phyloP scores from a whole-genome alignment of 2,888 invertebrate species.

The Oligia fasciuncula region DNA sequence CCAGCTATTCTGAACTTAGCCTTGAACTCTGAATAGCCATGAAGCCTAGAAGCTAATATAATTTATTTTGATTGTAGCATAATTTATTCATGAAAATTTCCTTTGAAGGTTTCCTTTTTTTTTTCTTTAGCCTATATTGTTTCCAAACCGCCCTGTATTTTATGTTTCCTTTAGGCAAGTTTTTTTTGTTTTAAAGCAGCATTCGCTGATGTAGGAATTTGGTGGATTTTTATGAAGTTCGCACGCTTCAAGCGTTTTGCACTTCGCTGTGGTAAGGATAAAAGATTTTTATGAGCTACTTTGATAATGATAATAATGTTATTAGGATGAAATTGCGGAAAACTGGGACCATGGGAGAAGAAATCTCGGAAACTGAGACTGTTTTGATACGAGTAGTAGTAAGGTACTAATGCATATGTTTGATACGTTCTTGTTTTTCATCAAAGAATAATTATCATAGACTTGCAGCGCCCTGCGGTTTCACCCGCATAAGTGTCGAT shows the following conservation, averaged over 20 bases:
- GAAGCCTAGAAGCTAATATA: conserved; percentile 14
- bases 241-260: conserved; percentile 29
- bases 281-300: conserved; percentile 36
- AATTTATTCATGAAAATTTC: conserved; percentile 36
- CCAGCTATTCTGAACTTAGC: background rate
- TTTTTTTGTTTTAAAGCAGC: conserved; percentile 1
- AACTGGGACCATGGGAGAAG: background rate
- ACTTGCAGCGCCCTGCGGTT: too few species aligned
- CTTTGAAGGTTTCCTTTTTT: conserved; percentile 8
- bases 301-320: conserved; percentile 17
- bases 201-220: conserved; percentile 27
- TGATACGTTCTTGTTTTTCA: background rate
- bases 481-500: too few species aligned
- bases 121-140: too few species aligned
- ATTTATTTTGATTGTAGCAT: conserved; percentile 42
- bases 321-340: background rate
- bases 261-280: conserved; percentile 12
- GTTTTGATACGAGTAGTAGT: background rate
- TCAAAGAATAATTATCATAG: background rate
- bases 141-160: background rate
- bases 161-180: background rate
- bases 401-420: background rate
- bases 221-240: conserved; percentile 28
- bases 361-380: background rate
- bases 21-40: conserved; percentile 24